Evolutionary conservation across 2,888 invertebrate genomes (phyloP).

Genomic region (Fissipunctia ypsillon): DNA sequence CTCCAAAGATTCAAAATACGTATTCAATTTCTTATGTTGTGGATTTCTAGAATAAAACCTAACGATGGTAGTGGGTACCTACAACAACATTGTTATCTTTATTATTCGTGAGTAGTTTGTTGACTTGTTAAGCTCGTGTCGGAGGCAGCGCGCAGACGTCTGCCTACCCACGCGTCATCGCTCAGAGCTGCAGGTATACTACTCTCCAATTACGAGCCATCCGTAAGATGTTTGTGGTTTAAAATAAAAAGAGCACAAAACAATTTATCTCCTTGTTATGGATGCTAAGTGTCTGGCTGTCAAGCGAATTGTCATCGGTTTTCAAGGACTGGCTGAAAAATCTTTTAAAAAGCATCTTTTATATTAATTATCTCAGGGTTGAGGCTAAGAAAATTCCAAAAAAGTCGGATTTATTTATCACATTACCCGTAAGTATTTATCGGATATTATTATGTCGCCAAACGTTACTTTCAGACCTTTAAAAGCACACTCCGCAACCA

Average conservation of each 20-base stretch:
- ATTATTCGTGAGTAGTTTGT: constrained; percentile 71
- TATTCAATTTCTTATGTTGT: constrained; percentile 20
- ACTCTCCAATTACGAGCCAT: background rate
- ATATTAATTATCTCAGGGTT: background rate
- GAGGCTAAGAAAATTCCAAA: background rate
- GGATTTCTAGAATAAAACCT: background rate
- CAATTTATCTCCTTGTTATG: background rate
- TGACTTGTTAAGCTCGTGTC: constrained; percentile 71
- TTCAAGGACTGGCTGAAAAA: background rate
- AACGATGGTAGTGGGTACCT: background rate
- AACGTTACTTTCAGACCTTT: background rate
- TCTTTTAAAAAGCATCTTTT: background rate
- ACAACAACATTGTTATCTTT: constrained; percentile 19
- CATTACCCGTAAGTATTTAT: background rate
- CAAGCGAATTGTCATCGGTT: background rate
- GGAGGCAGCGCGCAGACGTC: constrained; percentile 80
- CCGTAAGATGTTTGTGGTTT: background rate
- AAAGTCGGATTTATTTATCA: background rate
- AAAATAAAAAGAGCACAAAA: background rate
- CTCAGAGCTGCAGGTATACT: constrained; percentile 52
- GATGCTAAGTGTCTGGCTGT: background rate
- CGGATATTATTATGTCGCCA: too few species aligned
- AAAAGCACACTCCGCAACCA: background rate
- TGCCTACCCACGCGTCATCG: constrained; percentile 79
- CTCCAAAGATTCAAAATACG: constrained; percentile 11